These are phyloP conservation scores for Serranochromis macrocephalus DNA, from an alignment of 2,113 vertebrate species.

Conservation along the genomic window DNA sequence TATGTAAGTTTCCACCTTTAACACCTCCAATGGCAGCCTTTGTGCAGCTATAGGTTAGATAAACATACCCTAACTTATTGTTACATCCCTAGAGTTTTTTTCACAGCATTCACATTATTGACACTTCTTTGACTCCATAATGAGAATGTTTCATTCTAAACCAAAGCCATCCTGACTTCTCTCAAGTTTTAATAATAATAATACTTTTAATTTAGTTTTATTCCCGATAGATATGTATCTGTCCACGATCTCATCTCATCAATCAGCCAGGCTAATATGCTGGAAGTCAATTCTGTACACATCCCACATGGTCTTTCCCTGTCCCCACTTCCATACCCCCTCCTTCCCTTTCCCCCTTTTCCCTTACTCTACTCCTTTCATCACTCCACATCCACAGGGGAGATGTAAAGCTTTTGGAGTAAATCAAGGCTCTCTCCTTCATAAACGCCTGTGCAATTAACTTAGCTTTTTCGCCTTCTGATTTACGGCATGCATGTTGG, in stretches of 20 bases:
- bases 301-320: slow-evolving; percentile 14
- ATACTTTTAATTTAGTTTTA: not conserved
- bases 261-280: slow-evolving; percentile 53
- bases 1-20: not conserved
- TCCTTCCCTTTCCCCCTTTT: not conserved
- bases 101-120: not conserved
- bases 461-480: slow-evolving; percentile 47
- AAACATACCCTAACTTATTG: not conserved
- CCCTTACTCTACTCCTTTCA: slow-evolving; percentile 43
- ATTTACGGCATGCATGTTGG: slow-evolving; percentile 50
- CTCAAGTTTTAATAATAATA: slow-evolving; percentile 26
- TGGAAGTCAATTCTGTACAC: slow-evolving; percentile 48
- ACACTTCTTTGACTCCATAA: not conserved
- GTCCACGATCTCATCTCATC: slow-evolving; percentile 37
- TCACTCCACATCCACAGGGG: slow-evolving; percentile 53
- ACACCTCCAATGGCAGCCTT: not conserved
- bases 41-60: not conserved
- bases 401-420: slow-evolving; percentile 59
- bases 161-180: slow-evolving; percentile 29
- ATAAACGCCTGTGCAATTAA: slow-evolving; percentile 61
- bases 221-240: slow-evolving; percentile 54
- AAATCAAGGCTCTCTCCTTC: slow-evolving; percentile 61
- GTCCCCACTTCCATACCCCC: not conserved
- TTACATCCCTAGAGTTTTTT: not conserved
- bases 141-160: not conserved